Evolutionary conservation across 2,113 vertebrate genomes (phyloP).

Genomic region (Tor tambroides): DNA sequence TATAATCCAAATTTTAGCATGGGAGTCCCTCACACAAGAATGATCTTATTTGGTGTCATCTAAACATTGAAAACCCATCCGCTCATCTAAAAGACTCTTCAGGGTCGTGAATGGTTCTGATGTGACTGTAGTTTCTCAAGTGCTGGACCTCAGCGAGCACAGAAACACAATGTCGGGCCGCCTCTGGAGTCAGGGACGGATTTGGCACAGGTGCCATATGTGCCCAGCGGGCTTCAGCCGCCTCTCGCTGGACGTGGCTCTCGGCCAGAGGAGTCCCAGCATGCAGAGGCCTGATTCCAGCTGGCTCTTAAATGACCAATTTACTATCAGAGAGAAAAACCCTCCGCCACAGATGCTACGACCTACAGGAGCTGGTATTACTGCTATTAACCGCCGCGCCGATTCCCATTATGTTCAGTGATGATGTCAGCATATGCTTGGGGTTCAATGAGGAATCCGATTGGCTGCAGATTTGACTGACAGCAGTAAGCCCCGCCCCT

Average conservation of each 20-base stretch:
- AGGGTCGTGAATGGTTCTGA: not conserved
- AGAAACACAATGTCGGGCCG: constrained; percentile 14
- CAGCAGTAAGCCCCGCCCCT: not conserved
- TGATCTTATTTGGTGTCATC: not conserved
- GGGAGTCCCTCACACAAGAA: too few relatives aligned
- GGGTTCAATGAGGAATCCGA: not conserved
- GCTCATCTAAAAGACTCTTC: not conserved
- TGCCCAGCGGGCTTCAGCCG: constrained; percentile 68
- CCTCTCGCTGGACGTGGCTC: constrained; percentile 66
- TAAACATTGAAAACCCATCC: not conserved
- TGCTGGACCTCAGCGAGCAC: not conserved
- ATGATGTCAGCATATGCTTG: not conserved
- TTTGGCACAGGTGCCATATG: constrained; percentile 72
- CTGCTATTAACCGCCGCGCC: not conserved
- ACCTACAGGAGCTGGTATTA: constrained; percentile 67
- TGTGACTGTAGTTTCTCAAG: not conserved
- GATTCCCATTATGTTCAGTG: not conserved
- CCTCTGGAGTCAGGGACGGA: constrained; percentile 54
- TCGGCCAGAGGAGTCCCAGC: constrained; percentile 69
- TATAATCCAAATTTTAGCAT: too few relatives aligned
- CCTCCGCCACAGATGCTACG: constrained; percentile 72
- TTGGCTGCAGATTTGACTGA: not conserved
- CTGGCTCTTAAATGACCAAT: constrained; percentile 78
- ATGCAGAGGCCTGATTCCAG: constrained; percentile 67
- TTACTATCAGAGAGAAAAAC: constrained; percentile 70